Evolutionary conservation across 2,797 vertebrate genomes (phyloP), one percentile per base, ranked within the genome.

Genomic region (Ctenosaura bakeri): DNA sequence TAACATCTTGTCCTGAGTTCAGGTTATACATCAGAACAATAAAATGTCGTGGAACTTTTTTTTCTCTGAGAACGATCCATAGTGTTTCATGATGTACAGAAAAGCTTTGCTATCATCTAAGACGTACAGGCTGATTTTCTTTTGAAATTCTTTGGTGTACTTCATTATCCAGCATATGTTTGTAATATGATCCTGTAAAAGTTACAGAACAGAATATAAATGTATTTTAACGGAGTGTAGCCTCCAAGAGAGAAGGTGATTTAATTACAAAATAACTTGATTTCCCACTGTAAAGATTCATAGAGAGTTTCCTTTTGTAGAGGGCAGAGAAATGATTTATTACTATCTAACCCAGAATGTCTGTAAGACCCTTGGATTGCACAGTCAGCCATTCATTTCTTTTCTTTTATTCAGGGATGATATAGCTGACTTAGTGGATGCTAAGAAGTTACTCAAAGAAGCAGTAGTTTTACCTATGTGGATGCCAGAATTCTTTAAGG

Each of bases 401-500:
- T 81, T 90, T 35, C 90, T 86, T 94, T 78, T 69, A 88, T 46
- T 69, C 71, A 99, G 99, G 99, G 98, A 98, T 91, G 98, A 99
- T 95, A 99, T 99, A 64, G 99, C 99, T 93, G 99, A 99, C 93
- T 96, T 99, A 95, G 98, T 98, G 95, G 98, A 99, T 84, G 98
- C 99, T 64, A 99, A 99, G 96, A 99, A 98, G 93, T 98, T 99
- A 83, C 97, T 99, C 90, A 99, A 99, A 93, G 99, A 99, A 96
- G 99, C 99, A 0, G 99, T 99, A 10, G 99, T 99, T 89, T 95
- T 99, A 95, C 99, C 99, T 0, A 99, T 99, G 99, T 99, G 98
- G 99, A 99, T 99, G 98, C 99, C 99, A 0, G 98, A 99, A 46
- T 99, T 99, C 96, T 99, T 99, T 97, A 99, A 99, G 96, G 99